These are phyloP conservation scores for Delichon dasypus DNA, from an alignment of 2,797 vertebrate genomes.

Conservation along the genomic window DNA sequence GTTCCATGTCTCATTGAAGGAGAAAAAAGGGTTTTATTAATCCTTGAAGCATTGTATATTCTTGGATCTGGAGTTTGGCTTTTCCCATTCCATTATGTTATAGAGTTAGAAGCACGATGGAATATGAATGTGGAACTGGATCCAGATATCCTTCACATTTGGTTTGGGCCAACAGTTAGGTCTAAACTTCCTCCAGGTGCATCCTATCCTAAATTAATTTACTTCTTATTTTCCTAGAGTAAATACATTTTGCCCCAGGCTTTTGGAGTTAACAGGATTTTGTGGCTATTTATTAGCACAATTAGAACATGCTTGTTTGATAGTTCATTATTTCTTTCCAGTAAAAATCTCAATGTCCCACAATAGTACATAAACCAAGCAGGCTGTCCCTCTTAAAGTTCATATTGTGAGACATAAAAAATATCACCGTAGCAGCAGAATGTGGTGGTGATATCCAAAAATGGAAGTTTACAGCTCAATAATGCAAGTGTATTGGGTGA, in stretches of 20 bases:
- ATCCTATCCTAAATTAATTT: slow-evolving; percentile 61
- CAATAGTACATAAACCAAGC: background rate
- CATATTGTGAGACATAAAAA: background rate
- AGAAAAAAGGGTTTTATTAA: background rate
- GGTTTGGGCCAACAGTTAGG: slow-evolving; percentile 16
- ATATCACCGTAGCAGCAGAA: background rate
- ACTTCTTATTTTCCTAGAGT: slow-evolving; percentile 50
- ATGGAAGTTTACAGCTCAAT: slow-evolving; percentile 42
- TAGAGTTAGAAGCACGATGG: background rate
- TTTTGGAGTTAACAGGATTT: slow-evolving; percentile 21
- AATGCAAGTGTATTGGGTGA: background rate
- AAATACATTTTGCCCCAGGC: slow-evolving; percentile 3
- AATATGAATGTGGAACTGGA: slow-evolving; percentile 22
- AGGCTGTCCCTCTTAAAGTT: background rate
- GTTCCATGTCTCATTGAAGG: background rate
- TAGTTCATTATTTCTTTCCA: slow-evolving; percentile 26
- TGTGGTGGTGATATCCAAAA: background rate
- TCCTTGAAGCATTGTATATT: background rate
- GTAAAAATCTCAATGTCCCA: background rate
- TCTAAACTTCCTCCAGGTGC: slow-evolving; percentile 66
- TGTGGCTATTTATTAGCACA: slow-evolving; percentile 43
- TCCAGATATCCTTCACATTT: slow-evolving; percentile 29
- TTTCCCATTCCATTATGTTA: background rate
- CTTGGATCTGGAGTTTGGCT: background rate
- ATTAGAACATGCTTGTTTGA: slow-evolving; percentile 25